A percentile compares a stretch with the other conserved stretches of the same genome.
Evolutionary conservation across 2,797 vertebrate genomes (phyloP).

Genomic region (Leptoclinus maculatus): DNA sequence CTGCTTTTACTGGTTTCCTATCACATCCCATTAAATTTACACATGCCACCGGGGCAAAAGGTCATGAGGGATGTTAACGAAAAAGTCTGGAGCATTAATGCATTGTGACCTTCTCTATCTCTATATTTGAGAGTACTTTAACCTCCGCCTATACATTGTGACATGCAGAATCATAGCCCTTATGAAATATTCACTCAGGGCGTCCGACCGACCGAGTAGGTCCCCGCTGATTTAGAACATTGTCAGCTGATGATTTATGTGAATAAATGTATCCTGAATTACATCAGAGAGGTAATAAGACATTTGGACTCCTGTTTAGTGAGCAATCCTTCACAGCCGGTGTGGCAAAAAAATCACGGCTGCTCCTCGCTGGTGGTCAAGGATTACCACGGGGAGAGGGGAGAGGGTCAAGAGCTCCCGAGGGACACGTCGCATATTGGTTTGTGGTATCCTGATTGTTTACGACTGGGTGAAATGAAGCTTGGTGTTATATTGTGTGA

Average conservation of each 20-base stretch:
- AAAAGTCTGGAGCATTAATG: conserved; percentile 32
- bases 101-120: conserved; percentile 30
- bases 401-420: conserved; percentile 18
- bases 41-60: conserved; percentile 32
- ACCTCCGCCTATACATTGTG: conserved; percentile 40
- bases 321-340: conserved; percentile 35
- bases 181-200: conserved; percentile 64
- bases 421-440: conserved; percentile 3
- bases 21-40: conserved; percentile 41
- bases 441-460: conserved; percentile 21
- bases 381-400: conserved; percentile 56
- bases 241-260: conserved; percentile 57
- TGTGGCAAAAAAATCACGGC: neutral
- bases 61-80: conserved; percentile 25
- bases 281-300: conserved; percentile 55
- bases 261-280: conserved; percentile 58
- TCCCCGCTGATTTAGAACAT: conserved; percentile 44
- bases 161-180: conserved; percentile 26
- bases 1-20: conserved; percentile 8
- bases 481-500: neutral
- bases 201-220: neutral
- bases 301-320: conserved; percentile 44
- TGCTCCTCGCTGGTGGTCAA: conserved; percentile 32
- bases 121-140: conserved; percentile 46
- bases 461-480: neutral